Evolutionary conservation across 2,797 vertebrate genomes (phyloP).

Genomic region (Cyclopterus lumpus): DNA sequence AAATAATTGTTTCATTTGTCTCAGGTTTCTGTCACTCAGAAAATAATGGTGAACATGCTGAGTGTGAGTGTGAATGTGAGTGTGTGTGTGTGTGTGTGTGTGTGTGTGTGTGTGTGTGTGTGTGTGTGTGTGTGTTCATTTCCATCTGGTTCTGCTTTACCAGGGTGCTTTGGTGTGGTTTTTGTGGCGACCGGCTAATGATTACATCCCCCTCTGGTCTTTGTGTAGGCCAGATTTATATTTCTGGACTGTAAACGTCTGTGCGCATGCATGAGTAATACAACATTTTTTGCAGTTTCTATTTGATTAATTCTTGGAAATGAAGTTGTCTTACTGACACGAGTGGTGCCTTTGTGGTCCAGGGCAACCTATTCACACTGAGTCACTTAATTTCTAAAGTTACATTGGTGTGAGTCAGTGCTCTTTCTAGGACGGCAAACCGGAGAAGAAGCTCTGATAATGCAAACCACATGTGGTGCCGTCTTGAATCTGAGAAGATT

Average conservation of each 20-base stretch:
- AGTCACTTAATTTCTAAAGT: constrained; percentile 17
- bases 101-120: constrained; percentile 38
- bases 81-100: constrained; percentile 14
- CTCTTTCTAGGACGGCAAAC: constrained; percentile 10
- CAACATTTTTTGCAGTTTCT: constrained; percentile 21
- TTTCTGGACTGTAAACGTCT: constrained; percentile 24
- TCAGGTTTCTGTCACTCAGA: constrained; percentile 66
- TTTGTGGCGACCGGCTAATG: constrained; percentile 52
- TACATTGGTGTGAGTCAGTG: constrained; percentile 15
- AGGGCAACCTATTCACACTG: constrained; percentile 7
- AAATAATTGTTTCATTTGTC: constrained; percentile 66
- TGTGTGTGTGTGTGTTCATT: constrained; percentile 30
- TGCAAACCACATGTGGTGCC: constrained; percentile 7
- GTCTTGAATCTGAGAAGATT: neutral
- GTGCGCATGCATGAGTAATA: constrained; percentile 25
- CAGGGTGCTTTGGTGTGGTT: constrained; percentile 68
- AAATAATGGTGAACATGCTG: constrained; percentile 20
- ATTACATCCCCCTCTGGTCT: constrained; percentile 62
- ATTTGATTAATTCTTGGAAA: constrained; percentile 38
- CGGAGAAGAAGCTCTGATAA: constrained; percentile 9
- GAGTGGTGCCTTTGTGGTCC: neutral
- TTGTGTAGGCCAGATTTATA: constrained; percentile 52
- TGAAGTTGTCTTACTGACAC: constrained; percentile 19
- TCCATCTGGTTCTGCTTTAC: constrained; percentile 75
- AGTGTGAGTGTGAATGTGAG: constrained; percentile 39